Evolutionary conservation across 1,140 invertebrate species (phyloP).

Genomic region (Sarcophaga bullata): DNA sequence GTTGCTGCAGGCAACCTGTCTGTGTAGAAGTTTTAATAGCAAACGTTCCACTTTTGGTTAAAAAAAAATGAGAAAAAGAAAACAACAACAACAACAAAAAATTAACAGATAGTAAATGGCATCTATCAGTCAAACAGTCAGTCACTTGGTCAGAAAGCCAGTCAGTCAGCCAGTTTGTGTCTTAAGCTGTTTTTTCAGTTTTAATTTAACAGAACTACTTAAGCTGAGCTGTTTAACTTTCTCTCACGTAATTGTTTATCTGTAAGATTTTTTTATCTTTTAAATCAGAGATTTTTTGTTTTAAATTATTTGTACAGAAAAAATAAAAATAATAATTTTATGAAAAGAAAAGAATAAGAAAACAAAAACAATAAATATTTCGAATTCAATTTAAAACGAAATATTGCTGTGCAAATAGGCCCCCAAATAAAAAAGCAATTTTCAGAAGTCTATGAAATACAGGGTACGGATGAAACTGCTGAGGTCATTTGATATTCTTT

Average conservation of each 20-base stretch:
- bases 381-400: too few relatives aligned
- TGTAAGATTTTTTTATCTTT: conserved; percentile 6
- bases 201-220: not conserved
- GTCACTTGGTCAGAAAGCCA: not conserved
- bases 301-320: not conserved
- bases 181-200: not conserved
- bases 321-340: not conserved
- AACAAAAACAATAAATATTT: not conserved
- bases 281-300: not conserved
- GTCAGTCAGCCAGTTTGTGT: not conserved
- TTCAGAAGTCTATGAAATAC: too few relatives aligned
- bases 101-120: too few relatives aligned
- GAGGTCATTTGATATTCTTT: too few relatives aligned
- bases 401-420: too few relatives aligned
- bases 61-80: not conserved
- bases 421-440: too few relatives aligned
- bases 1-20: not conserved
- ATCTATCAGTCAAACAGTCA: not conserved
- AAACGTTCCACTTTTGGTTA: not conserved
- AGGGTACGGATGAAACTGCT: too few relatives aligned
- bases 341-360: not conserved
- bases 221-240: conserved; percentile 9
- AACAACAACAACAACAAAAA: not conserved
- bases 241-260: conserved; percentile 1
- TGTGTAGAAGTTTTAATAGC: not conserved